These are phyloP conservation scores for Cepaea nemoralis DNA, from an alignment of 1,140 invertebrate genomes.

Conservation along the genomic window DNA sequence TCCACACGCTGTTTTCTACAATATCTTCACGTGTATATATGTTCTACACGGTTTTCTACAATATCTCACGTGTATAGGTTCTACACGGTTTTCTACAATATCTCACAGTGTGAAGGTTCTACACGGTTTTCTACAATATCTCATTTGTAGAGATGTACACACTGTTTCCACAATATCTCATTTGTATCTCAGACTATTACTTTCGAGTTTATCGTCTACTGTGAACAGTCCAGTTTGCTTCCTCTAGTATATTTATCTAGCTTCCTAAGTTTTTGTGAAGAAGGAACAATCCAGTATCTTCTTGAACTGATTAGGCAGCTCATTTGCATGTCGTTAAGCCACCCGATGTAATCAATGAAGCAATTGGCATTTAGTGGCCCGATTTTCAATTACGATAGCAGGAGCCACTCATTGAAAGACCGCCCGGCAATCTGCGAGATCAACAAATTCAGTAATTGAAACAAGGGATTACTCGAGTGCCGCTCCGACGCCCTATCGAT, in stretches of 20 bases:
- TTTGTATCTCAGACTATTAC: too few species aligned
- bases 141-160: too few species aligned
- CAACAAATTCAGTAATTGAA: slow-evolving; percentile 41
- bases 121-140: too few species aligned
- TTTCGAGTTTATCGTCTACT: too few species aligned
- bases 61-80: too few species aligned
- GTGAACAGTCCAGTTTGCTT: too few species aligned
- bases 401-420: slow-evolving; percentile 14
- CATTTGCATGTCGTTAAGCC: slow-evolving; percentile 34
- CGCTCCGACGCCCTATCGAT: slow-evolving; percentile 2
- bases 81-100: too few species aligned
- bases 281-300: neutral
- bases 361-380: slow-evolving; percentile 33
- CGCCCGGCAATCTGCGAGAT: slow-evolving; percentile 18
- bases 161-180: too few species aligned
- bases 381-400: slow-evolving; percentile 36
- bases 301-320: neutral
- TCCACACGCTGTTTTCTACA: too few species aligned
- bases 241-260: neutral
- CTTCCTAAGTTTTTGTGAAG: neutral
- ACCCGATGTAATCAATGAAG: neutral
- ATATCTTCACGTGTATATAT: too few species aligned
- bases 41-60: too few species aligned
- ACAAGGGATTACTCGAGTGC: slow-evolving; percentile 19
- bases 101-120: too few species aligned